phyloP scores from a whole-genome alignment of 1,140 invertebrate genomes.

The Cryptotermes secundus region DNA sequence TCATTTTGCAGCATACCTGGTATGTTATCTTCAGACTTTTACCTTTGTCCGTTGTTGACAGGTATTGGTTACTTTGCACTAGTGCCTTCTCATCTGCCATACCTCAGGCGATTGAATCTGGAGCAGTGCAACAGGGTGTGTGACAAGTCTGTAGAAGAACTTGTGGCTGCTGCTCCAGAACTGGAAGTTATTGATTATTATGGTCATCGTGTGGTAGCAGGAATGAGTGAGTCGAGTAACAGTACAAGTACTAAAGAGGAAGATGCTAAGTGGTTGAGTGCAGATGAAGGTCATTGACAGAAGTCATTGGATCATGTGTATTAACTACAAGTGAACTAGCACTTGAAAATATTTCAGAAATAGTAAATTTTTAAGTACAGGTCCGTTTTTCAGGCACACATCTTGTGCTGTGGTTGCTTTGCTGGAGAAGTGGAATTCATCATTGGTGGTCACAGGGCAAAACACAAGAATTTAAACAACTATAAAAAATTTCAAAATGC shows the following conservation, averaged over 20 bases:
- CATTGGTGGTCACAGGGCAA: too few relatives aligned
- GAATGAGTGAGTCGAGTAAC: background rate
- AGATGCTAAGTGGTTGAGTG: background rate
- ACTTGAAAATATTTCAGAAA: too few relatives aligned
- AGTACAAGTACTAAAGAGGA: background rate
- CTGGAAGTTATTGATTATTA: conserved; percentile 39
- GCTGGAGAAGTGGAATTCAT: too few relatives aligned
- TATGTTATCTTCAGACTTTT: too few relatives aligned
- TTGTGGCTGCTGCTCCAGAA: conserved; percentile 35
- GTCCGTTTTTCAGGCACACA: too few relatives aligned
- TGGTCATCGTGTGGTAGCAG: conserved; percentile 36
- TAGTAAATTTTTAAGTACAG: too few relatives aligned
- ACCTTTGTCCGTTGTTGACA: background rate
- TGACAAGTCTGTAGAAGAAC: conserved; percentile 33
- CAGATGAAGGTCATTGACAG: background rate
- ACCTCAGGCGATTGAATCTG: conserved; percentile 36
- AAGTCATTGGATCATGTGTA: too few relatives aligned
- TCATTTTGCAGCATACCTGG: too few relatives aligned
- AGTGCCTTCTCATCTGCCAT: conserved; percentile 34
- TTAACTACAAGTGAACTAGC: too few relatives aligned
- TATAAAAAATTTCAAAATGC: too few relatives aligned
- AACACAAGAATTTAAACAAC: too few relatives aligned
- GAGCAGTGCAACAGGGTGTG: conserved; percentile 38
- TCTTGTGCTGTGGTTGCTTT: too few relatives aligned
- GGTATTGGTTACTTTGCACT: conserved; percentile 30